Evolutionary conservation across 2,888 invertebrate species (phyloP), one percentile per base, ranked within the genome.

Genomic region (Mythimna ferrago): DNA sequence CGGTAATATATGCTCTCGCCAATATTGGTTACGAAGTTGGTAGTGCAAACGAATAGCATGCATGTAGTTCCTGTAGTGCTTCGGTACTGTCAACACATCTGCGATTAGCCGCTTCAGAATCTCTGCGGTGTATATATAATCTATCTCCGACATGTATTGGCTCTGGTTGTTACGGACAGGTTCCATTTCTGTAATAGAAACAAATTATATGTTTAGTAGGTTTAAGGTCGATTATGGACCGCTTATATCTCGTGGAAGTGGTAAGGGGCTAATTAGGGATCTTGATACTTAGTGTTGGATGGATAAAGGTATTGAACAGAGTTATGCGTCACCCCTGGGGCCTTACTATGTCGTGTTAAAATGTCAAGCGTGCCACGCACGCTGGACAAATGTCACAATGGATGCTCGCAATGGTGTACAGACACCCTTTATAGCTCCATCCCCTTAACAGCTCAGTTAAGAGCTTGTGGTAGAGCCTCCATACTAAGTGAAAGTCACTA

Each of bases 151-250:
- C n/a, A n/a, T 16, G 2, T 51, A 7, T 9, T 0, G 2, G 0
- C 7, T n/a, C 51, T 19, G 51, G 51, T n/a, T 0, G 6, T 7
- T 44, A 5, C 0, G 7, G 19, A 0, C 16, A 0, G 38, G 6
- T 0, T 16, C 60, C 60, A 68, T 76, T 61, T 14, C 73, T 74
- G 77, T 38, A 76, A 74, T 32, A 48, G 60, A 48, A 54, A 54
- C n/a, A 7, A 54, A 0, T 19, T n/a, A 48, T 0, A 72, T 26
- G 0, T 6, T 78, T 66, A 78, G 56, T 32, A n/a, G 41, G 19
- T 76, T 26, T 35, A 35, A 53, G n/a, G 1, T 63, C 6, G 32
- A 65, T 54, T 2, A 16, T 35, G 19, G 5, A n/a, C 14, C 11
- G 14, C 21, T 51, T 51, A 53, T 35, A 6, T 11, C n/a, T 51